phyloP scores from a whole-genome alignment of 2,113 vertebrate genomes.

The Plecotus auritus region DNA sequence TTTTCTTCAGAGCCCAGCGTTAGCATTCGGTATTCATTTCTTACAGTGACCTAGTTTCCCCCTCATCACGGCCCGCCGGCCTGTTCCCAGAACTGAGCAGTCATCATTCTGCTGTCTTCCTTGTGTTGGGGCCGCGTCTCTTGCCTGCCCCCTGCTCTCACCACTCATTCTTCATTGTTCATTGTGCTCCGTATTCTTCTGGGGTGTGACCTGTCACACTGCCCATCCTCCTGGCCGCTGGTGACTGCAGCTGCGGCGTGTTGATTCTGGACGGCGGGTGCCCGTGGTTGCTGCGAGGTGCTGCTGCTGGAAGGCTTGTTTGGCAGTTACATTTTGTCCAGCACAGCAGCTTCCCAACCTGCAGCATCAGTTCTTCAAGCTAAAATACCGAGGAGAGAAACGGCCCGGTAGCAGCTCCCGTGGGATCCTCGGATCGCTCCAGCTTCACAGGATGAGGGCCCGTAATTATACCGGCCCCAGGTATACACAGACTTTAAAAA shows the following conservation, averaged over 20 bases:
- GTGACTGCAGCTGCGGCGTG: not conserved
- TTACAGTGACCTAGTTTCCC: conserved; percentile 22
- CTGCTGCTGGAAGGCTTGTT: conserved; percentile 34
- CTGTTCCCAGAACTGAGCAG: not conserved
- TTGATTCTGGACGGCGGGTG: conserved; percentile 40
- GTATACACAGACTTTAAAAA: not conserved
- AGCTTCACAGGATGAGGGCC: not conserved
- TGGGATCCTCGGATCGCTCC: conserved; percentile 19
- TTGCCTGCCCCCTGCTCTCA: not conserved
- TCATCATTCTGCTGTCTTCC: not conserved
- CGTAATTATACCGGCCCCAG: not conserved
- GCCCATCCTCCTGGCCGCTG: not conserved
- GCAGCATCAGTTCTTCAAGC: conserved; percentile 17
- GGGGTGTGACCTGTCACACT: conserved; percentile 28
- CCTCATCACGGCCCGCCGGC: not conserved
- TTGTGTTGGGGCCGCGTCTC: not conserved
- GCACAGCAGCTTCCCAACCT: conserved; percentile 1
- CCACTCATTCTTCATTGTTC: conserved; percentile 58
- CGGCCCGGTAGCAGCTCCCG: not conserved
- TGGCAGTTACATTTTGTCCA: conserved; percentile 49
- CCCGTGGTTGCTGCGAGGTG: not conserved
- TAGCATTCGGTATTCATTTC: not conserved
- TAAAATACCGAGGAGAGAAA: conserved; percentile 41
- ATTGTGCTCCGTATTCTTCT: conserved; percentile 38
- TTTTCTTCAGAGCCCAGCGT: not conserved